Conservation (phyloP, 2,113 vertebrate species). For the Heliornis fulica region DNA sequence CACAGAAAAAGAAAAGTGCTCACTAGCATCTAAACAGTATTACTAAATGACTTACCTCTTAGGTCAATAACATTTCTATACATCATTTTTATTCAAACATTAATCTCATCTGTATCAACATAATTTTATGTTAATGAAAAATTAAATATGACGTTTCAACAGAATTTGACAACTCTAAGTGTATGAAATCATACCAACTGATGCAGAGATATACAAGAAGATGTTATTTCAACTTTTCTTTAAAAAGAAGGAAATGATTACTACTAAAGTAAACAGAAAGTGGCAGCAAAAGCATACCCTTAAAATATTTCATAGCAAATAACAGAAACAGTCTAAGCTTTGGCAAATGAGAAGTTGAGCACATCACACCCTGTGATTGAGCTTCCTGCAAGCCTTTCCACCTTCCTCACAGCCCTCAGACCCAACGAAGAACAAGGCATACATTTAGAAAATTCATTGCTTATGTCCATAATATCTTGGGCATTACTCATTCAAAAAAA, state of each 20-base stretch:
- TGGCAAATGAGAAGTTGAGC: background rate
- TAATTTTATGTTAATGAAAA: background rate
- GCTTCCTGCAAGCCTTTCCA: background rate
- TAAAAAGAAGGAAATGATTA: background rate
- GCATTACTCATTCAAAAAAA: background rate
- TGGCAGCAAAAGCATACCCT: background rate
- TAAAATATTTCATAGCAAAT: background rate
- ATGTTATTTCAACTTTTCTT: background rate
- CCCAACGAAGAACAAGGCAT: background rate
- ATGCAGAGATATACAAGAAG: background rate
- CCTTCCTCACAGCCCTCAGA: background rate
- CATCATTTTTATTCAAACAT: background rate
- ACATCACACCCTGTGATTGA: background rate
- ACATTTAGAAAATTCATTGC: background rate
- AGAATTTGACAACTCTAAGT: background rate
- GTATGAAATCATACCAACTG: background rate
- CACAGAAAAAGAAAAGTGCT: background rate
- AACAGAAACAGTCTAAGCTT: background rate
- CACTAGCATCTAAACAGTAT: background rate
- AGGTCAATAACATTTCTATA: background rate
- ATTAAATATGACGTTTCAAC: background rate
- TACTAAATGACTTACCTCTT: fast-evolving
- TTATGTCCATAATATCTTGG: background rate
- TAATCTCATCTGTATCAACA: background rate
- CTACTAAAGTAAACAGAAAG: background rate